Base-by-base conservation (phyloP, 2,888 invertebrate genomes). In the Sialis fuliginosa region DNA sequence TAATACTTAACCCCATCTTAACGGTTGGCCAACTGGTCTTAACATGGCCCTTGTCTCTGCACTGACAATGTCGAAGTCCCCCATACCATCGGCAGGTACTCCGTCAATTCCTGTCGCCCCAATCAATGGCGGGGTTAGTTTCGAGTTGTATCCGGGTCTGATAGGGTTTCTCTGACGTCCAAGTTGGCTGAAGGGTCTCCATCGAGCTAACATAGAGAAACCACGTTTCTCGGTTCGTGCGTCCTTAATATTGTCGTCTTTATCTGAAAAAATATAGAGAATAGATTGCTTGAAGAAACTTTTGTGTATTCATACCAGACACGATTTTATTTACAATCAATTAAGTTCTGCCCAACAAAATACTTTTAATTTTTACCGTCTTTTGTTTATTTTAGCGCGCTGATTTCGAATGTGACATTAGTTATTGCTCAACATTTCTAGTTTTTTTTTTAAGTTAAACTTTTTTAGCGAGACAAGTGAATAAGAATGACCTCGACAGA, bases 11-110 rank as follows among this genome's bases (percentile, higher is more conserved):
- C 70, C 70, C 69, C 69, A 70, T 52, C 70, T 60, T 42, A 70
- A 58, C 10, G 70, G 70, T 53, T 68, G 66, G 8, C 69, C 69
- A 34, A 60, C 55, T 47, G 68, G 67, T 54, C 68, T 58, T 37
- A 58, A 46, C 52, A 56, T 55, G 6, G 64, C 62, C 48, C 66
- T 55, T 13, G 65, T 65, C 51, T 65, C 64, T 8, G 64, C 61
- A 46, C 62, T 64, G 45, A 62, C 60, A 48, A 60, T 51, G 42
- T 57, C 55, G 35, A 51, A 53, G 31, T 58, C 57, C 9, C 39
- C 49, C 2, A 6, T 49, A 43, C 22, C 48, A 33, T 41, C 47
- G 6, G 30, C 13, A 3, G 13, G 13, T 22, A 30, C 13, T 6
- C 33, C 33, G 41, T 39, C 48, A 48, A 30, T 30, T 40, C 33